A percentile compares a stretch with the other conserved stretches of the same genome.
Conservation (phyloP, 2,888 invertebrate genomes). For the Resseliella maxima region DNA sequence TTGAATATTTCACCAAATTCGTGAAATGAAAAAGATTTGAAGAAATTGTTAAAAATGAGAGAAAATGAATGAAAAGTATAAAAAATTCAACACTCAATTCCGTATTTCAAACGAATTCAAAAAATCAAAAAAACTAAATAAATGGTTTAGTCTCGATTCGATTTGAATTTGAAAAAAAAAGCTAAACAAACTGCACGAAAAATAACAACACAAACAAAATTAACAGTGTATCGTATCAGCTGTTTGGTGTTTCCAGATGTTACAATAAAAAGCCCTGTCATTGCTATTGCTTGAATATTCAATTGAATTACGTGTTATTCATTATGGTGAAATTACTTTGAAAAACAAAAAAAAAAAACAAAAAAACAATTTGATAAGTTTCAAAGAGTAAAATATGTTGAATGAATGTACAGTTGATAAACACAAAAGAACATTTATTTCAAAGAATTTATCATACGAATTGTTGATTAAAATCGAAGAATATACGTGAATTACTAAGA, state of each 20-base stretch:
- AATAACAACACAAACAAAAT: neutral
- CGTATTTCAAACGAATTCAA: too few relatives aligned
- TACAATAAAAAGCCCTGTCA: neutral
- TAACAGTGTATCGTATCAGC: slow-evolving; percentile 42
- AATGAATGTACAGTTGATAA: too few relatives aligned
- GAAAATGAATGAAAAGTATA: too few relatives aligned
- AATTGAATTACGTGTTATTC: neutral
- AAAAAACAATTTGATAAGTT: neutral
- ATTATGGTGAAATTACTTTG: neutral
- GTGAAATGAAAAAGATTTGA: too few relatives aligned
- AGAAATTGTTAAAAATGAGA: too few relatives aligned
- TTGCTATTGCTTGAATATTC: neutral
- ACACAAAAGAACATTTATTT: too few relatives aligned
- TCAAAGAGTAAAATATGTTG: too few relatives aligned
- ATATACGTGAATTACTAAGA: too few relatives aligned
- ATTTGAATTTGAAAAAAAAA: neutral
- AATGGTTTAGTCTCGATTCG: neutral
- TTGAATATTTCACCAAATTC: too few relatives aligned
- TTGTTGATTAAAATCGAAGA: too few relatives aligned
- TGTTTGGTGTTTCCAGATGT: slow-evolving; percentile 21
- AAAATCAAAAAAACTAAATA: neutral
- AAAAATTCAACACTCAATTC: too few relatives aligned
- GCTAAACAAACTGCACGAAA: neutral
- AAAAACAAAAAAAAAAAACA: neutral
- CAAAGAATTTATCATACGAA: too few relatives aligned